A percentile compares a stretch with the other conserved stretches of the same genome.
These are phyloP conservation scores for Harpagifer antarcticus DNA, from an alignment of 2,797 vertebrate species.

Conservation along the genomic window DNA sequence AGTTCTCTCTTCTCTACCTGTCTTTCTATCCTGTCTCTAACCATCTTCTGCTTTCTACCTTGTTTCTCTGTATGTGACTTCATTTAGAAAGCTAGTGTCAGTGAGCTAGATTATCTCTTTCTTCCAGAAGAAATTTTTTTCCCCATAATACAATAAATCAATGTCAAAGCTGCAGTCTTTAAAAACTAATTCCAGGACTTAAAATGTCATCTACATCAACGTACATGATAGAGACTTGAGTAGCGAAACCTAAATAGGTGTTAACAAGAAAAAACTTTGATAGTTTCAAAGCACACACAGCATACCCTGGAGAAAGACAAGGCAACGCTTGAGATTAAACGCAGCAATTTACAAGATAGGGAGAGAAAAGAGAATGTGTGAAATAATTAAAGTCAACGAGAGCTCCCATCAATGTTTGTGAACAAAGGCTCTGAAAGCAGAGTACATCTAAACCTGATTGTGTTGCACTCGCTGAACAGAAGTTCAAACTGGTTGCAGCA, in stretches of 20 bases:
- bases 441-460: neutral
- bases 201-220: conserved; percentile 5
- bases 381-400: neutral
- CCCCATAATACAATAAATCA: conserved; percentile 46
- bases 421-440: neutral
- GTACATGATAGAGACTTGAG: conserved; percentile 7
- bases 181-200: conserved; percentile 29
- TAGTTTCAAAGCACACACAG: neutral
- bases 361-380: conserved; percentile 7
- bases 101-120: conserved; percentile 29
- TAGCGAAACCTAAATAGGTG: conserved; percentile 11
- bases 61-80: conserved; percentile 25
- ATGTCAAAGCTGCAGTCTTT: conserved; percentile 15
- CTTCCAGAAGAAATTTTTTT: conserved; percentile 9
- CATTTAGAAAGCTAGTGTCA: conserved; percentile 33
- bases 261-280: conserved; percentile 16
- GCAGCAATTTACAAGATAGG: neutral
- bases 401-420: neutral
- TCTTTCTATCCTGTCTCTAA: conserved; percentile 27
- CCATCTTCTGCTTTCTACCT: neutral
- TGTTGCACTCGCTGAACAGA: neutral
- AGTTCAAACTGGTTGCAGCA: too few relatives aligned
- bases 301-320: conserved; percentile 7
- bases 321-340: conserved; percentile 5
- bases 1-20: conserved; percentile 12